Base-by-base conservation (phyloP, 2,113 vertebrate species). In the Nycticorax nycticorax region DNA sequence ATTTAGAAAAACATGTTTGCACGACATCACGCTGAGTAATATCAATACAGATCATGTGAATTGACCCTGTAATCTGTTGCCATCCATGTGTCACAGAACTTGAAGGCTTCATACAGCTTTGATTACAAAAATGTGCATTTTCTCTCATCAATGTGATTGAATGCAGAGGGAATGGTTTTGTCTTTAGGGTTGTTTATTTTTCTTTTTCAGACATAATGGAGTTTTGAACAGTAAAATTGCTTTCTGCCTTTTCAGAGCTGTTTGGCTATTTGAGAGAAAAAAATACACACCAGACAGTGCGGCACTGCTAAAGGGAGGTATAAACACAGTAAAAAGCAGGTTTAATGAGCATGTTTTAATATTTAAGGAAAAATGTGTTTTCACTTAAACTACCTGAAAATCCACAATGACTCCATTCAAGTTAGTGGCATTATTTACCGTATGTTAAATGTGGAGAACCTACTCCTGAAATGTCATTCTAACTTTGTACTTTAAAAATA, bases 181-280 rank as follows among this genome's bases (percentile, higher is more conserved):
- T 89, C 66, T 95, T 92, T 85, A 79, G 57, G 27, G 66, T 81
- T 96, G 96, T 94, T 95, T 95, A 85, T 96, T 94, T 92, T 96
- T 96, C 63, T 90, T 93, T 94, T 92, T 76, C 75, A 92, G 55
- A 10, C 74, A 69, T 92, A 96, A 95, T 95, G 84, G 92, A 69
- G 80, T 92, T 95, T 92, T 79, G 84, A 93, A 78, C 62, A 95
- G 74, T 45, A 69, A 97, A 95, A 95, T 89, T 95, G 50, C 84
- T 85, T 87, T 95, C 69, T 89, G 87, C 45, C 53, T 74, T 93
- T 94, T 95, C 74, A 57, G 55, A 93, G n/a, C 23, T 73, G 50
- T 64, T 94, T 92, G 77, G 47, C 53, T 91, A 48, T 92, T 85
- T 62, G 35, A 79, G 37, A 82, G 43, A 67, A 78, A 82, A 80